Conservation (phyloP, 2,797 vertebrate genomes). For the Chloroceryle inda region DNA sequence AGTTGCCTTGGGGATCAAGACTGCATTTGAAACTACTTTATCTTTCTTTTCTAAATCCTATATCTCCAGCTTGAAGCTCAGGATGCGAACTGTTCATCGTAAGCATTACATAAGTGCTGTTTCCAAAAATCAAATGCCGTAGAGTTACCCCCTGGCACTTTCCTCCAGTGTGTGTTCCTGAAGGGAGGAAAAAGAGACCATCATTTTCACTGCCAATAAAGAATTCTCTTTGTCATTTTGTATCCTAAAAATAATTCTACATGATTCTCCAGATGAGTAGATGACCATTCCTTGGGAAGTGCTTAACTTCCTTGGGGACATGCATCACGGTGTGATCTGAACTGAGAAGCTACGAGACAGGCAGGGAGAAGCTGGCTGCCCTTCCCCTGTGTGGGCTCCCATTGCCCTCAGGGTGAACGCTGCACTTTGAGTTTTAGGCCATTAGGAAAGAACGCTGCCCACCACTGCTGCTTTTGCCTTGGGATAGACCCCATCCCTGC, state of each 20-base stretch:
- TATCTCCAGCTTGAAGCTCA: background rate
- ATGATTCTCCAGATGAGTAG: background rate
- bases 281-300: background rate
- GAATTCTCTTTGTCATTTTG: background rate
- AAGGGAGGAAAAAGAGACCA: background rate
- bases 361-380: background rate
- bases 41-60: background rate
- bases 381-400: background rate
- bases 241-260: background rate
- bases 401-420: background rate
- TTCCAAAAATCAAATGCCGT: background rate
- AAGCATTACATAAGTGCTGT: background rate
- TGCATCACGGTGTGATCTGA: background rate
- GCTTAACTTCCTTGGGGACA: background rate
- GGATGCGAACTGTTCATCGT: background rate
- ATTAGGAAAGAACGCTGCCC: background rate
- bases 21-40: slow-evolving; percentile 6
- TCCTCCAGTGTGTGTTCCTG: background rate
- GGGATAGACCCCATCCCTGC: background rate
- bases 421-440: background rate
- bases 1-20: background rate
- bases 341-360: background rate
- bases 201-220: background rate
- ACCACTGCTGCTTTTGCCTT: background rate
- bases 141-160: background rate